Evolutionary conservation across 2,888 invertebrate genomes (phyloP), one percentile per base, ranked within the genome.

Genomic region (Electrophaes corylata): DNA sequence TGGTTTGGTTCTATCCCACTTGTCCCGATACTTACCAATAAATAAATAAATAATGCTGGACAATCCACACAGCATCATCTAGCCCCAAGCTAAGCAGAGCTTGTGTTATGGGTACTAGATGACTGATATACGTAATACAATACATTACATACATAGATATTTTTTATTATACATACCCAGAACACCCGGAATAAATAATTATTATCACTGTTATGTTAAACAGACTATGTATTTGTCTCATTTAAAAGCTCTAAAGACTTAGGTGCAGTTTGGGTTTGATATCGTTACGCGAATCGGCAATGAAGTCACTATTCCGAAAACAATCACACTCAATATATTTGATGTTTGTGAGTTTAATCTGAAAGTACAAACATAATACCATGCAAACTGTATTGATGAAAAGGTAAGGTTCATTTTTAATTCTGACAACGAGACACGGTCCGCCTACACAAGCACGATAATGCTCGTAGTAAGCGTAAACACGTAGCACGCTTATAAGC

Each of bases 401-500:
- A 16, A 10, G 26, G 2, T 2, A 29, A 29, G 8, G 26, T 29
- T 52, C 11, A 33, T 43, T 14, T 51, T 41, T 26, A 48, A 52
- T 33, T 44, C 50, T 51, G 55, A 43, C 47, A 64, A 56, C 57
- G 60, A 52, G 59, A 54, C 64, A 60, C 41, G 43, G 43, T 40
- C 50, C 60, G 51, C 66, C 64, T 59, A 63, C 63, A 29, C 35
- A 31, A 57, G 46, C 14, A 43, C 37, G 37, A 12, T 35, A 14
- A 8, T 10, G 16, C n/a, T 41, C 64, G 57, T 62, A 59, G 57
- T 59, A 53, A 63, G 63, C 64, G 66, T 65, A 65, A 62, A 62
- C 59, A 65, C 31, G 18, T 33, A 29, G 20, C 37, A 53, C 18
- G 16, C 31, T 45, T 14, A 19, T 54, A 50, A 53, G 51, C 55